Conservation (phyloP, 1,140 invertebrate genomes). For the Himalopsyche phryganea region DNA sequence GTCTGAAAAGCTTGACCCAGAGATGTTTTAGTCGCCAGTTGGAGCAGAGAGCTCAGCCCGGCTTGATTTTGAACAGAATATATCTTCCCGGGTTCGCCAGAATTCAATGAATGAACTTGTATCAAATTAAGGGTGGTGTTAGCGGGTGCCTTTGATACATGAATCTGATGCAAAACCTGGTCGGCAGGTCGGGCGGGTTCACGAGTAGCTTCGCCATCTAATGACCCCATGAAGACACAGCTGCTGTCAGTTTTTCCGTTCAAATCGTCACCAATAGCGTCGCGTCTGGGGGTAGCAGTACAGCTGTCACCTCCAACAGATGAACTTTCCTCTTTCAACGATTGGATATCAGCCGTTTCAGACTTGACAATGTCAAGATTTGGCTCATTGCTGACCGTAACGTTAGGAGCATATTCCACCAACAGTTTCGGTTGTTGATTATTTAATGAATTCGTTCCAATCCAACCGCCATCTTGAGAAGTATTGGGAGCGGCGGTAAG, state of each 20-base stretch:
- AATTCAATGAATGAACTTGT: conserved; percentile 30
- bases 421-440: conserved; percentile 27
- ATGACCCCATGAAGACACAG: conserved; percentile 13
- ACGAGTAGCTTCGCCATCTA: conserved; percentile 14
- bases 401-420: conserved; percentile 24
- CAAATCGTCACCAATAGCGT: conserved; percentile 16
- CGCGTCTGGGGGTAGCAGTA: conserved; percentile 11
- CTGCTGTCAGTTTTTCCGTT: conserved; percentile 11
- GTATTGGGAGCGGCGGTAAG: conserved; percentile 38
- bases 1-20: conserved; percentile 18
- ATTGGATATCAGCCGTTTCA: conserved; percentile 22
- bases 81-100: conserved; percentile 27
- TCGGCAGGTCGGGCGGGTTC: conserved; percentile 8
- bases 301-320: conserved; percentile 22
- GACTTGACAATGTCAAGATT: conserved; percentile 28
- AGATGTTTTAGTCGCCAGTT: conserved; percentile 20
- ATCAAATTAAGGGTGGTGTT: conserved; percentile 30
- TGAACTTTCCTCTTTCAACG: conserved; percentile 29
- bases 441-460: conserved; percentile 8
- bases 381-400: conserved; percentile 14
- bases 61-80: conserved; percentile 28
- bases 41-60: conserved; percentile 21
- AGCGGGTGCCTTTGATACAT: conserved; percentile 20
- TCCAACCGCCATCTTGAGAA: conserved; percentile 38
- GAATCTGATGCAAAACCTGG: conserved; percentile 22